phyloP scores from a whole-genome alignment of 2,113 vertebrate genomes.

The Istiophorus platypterus region DNA sequence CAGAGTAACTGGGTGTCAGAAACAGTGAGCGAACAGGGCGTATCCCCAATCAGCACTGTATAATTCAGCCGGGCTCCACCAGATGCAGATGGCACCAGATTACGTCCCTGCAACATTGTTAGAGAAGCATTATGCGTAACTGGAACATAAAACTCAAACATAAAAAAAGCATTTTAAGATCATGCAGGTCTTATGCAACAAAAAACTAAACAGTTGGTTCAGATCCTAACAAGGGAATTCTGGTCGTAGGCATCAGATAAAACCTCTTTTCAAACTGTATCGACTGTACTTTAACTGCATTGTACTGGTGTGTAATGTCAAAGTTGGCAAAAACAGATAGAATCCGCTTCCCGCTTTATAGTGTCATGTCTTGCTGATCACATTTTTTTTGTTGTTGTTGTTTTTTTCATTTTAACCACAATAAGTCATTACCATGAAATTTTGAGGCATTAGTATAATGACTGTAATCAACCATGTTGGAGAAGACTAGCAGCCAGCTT shows the following conservation, averaged over 20 bases:
- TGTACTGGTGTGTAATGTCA: neutral
- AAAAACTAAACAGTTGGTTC: neutral
- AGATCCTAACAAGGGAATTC: neutral
- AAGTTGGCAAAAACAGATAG: neutral
- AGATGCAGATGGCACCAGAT: slow-evolving; percentile 93
- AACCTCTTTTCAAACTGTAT: neutral
- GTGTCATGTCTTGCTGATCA: no score
- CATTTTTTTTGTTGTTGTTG: neutral
- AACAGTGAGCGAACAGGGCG: slow-evolving; percentile 92
- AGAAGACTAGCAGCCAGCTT: slow-evolving; percentile 2
- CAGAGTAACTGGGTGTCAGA: slow-evolving; percentile 97
- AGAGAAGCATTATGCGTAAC: neutral
- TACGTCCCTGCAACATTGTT: slow-evolving; percentile 88
- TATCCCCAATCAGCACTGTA: slow-evolving; percentile 95
- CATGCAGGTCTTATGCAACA: neutral
- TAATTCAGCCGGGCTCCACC: slow-evolving; percentile 97
- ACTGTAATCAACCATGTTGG: slow-evolving; percentile 16
- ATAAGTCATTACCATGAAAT: neutral
- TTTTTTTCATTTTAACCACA: neutral
- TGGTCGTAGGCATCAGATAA: neutral
- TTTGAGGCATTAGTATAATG: slow-evolving; percentile 39
- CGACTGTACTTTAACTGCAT: neutral
- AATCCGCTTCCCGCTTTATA: no score
- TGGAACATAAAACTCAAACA: neutral
- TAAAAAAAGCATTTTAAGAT: neutral